phyloP scores from a whole-genome alignment of 2,113 vertebrate species.

The Boulengeromyrus knoepffleri region DNA sequence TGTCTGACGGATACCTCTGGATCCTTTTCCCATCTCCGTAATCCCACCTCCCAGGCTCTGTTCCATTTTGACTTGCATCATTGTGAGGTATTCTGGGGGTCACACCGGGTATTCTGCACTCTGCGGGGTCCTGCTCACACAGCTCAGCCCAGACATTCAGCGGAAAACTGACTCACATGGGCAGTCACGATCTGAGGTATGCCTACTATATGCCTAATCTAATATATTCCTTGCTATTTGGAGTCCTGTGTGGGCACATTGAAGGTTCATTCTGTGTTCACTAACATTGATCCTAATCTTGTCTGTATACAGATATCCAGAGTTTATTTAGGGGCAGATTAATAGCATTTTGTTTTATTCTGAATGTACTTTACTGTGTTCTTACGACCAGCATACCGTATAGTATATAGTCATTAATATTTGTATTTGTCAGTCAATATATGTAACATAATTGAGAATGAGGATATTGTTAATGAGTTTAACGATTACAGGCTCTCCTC shows the following conservation, averaged over 20 bases:
- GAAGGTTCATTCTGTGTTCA: background rate
- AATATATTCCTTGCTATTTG: background rate
- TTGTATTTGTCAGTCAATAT: background rate
- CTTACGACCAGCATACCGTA: background rate
- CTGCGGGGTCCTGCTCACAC: background rate
- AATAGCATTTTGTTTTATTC: background rate
- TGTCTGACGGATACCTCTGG: background rate
- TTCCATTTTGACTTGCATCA: background rate
- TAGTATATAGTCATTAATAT: background rate
- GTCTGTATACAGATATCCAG: background rate
- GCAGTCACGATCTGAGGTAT: background rate
- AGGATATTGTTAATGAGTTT: too few species aligned
- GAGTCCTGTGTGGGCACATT: background rate
- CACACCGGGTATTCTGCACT: background rate
- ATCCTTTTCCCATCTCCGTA: background rate
- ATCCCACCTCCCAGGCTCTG: background rate
- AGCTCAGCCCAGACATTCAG: background rate
- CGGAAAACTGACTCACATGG: too few species aligned
- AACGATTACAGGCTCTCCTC: too few species aligned
- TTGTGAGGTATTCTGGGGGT: background rate
- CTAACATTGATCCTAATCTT: background rate
- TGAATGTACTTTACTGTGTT: background rate
- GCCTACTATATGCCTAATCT: background rate
- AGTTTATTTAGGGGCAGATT: background rate
- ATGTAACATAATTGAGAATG: background rate